Base-by-base conservation (phyloP, 2,888 invertebrate species). In the Sinelater perroti region DNA sequence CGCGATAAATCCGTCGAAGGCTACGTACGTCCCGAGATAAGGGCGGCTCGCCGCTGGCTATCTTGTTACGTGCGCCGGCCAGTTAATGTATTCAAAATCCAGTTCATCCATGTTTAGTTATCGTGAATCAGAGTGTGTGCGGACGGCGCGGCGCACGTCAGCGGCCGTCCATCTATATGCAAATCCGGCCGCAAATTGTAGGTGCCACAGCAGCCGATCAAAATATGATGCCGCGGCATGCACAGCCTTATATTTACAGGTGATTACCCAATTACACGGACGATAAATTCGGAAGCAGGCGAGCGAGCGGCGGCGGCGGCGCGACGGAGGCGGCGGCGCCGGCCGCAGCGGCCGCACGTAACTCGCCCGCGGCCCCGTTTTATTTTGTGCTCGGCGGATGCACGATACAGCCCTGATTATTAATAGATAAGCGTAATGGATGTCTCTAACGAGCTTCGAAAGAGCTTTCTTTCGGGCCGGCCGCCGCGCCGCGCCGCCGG, bases 181-280 rank as follows among this genome's bases (percentile, higher is more conserved):
- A 68, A 70, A 70, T 70, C 55, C 45, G 51, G 58, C 64, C 68
- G 66, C 69, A 70, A 70, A 70, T 70, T 70, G 67, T 67, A 68
- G 69, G 68, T 69, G 67, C 67, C 64, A 58, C 53, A 65, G 61
- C 57, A 59, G 51, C 67, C 64, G 66, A 70, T 67, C 62, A 61
- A 58, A 56, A 59, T 62, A 61, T 61, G 62, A 64, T 63, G 59
- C 52, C 35, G 26, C 21, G 46, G 21, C 58, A 61, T 53, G 54
- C 51, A 49, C 59, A 51, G 59, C 42, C 60, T 56, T 58, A 59
- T 63, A 61, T 66, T 66, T 63, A 62, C 64, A 63, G 61, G 60
- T 64, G 66, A 66, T 64, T 63, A 66, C 63, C 61, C 63, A 60
- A 60, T 63, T 62, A 61, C 54, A 55, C 51, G 60, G 51, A 45